These are phyloP conservation scores for Lasioglossum baleicum DNA, from an alignment of 1,140 invertebrate genomes.

Conservation along the genomic window DNA sequence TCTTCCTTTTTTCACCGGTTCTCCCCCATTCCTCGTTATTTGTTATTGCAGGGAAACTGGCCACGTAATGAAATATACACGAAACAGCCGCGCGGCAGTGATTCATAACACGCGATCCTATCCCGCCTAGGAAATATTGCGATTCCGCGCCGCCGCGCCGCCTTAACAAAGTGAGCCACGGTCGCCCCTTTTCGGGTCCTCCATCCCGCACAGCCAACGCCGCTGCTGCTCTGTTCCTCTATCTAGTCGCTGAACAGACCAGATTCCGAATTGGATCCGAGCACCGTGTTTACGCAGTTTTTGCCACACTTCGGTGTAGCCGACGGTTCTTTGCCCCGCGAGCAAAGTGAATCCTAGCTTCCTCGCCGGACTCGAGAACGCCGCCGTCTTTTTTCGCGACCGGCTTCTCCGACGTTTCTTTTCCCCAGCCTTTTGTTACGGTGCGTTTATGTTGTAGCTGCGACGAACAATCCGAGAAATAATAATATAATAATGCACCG, in stretches of 20 bases:
- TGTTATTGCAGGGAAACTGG: constrained; percentile 47
- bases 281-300: constrained; percentile 41
- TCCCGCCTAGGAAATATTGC: constrained; percentile 43
- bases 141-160: constrained; percentile 29
- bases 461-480: no score
- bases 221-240: not conserved
- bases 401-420: not conserved
- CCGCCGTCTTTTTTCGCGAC: not conserved
- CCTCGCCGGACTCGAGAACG: not conserved
- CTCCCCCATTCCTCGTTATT: constrained; percentile 36
- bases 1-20: not conserved
- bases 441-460: no score
- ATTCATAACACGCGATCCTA: constrained; percentile 52
- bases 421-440: not conserved
- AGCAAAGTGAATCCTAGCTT: constrained; percentile 41
- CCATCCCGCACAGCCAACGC: no score
- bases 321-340: constrained; percentile 6
- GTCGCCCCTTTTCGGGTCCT: constrained; percentile 21
- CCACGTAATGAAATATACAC: constrained; percentile 55
- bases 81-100: constrained; percentile 35
- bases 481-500: no score
- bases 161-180: constrained; percentile 30
- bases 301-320: constrained; percentile 2
- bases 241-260: not conserved
- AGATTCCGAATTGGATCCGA: constrained; percentile 25